Evolutionary conservation across 2,113 vertebrate species (phyloP).

Genomic region (Chionodraco myersi): DNA sequence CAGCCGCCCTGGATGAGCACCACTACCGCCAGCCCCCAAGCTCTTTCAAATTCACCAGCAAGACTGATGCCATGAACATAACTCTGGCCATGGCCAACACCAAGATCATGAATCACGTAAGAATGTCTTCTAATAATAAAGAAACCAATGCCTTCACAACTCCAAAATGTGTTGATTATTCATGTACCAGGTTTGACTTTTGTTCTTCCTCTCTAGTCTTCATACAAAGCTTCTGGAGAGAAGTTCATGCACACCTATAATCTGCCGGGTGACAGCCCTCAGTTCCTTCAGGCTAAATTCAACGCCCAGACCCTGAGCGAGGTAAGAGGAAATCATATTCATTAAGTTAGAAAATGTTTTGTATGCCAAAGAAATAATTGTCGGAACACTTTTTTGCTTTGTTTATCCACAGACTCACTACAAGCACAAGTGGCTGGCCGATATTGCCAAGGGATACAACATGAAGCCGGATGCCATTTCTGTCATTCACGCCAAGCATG

Average conservation of each 20-base stretch:
- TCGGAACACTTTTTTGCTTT: constrained; percentile 11
- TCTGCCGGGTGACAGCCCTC: constrained; percentile 87
- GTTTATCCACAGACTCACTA: constrained; percentile 86
- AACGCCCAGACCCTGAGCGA: constrained; percentile 92
- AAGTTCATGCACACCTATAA: constrained; percentile 90
- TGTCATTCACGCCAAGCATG: constrained; percentile 90
- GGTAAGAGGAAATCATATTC: constrained; percentile 77
- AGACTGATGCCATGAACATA: constrained; percentile 91
- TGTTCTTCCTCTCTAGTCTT: constrained; percentile 75
- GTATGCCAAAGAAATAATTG: neutral
- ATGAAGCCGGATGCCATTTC: constrained; percentile 90
- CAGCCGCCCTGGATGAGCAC: constrained; percentile 85
- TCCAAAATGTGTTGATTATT: neutral
- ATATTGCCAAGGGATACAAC: constrained; percentile 91
- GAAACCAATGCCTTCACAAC: neutral
- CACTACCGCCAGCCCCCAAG: constrained; percentile 85
- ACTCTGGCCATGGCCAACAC: constrained; percentile 90
- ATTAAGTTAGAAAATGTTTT: neutral
- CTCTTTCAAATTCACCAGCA: constrained; percentile 90
- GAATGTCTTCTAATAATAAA: neutral
- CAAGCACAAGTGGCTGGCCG: constrained; percentile 87
- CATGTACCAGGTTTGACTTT: neutral
- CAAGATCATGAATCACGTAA: constrained; percentile 86
- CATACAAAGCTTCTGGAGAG: constrained; percentile 93
- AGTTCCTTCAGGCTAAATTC: constrained; percentile 93